A percentile compares a stretch with the other conserved stretches of the same genome.
Evolutionary conservation across 2,113 vertebrate species (phyloP).

Genomic region (Ginglymostoma cirratum): DNA sequence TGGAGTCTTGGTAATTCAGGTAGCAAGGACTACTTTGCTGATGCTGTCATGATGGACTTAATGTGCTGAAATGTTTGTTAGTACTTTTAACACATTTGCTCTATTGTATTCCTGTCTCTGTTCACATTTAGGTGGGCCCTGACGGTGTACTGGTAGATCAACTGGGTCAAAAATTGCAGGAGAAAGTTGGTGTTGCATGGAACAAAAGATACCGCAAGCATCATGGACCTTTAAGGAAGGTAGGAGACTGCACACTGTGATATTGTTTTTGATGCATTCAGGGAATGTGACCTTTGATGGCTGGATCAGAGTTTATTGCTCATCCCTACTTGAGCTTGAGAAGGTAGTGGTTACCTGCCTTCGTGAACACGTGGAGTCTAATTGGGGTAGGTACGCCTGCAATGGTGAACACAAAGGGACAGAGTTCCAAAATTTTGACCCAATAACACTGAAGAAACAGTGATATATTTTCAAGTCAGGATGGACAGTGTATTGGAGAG

Average conservation of each 20-base stretch:
- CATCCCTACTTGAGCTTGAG: too few species aligned
- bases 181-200: slow-evolving; percentile 79
- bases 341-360: too few species aligned
- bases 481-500: too few species aligned
- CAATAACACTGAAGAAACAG: too few species aligned
- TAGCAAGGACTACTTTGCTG: background rate
- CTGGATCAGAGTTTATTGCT: too few species aligned
- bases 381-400: too few species aligned
- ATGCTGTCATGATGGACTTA: background rate
- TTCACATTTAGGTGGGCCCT: slow-evolving; percentile 44
- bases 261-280: too few species aligned
- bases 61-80: background rate
- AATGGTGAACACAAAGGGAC: too few species aligned
- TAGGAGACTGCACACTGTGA: slow-evolving; percentile 42
- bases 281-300: too few species aligned
- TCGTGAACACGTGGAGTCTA: too few species aligned
- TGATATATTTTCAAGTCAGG: too few species aligned
- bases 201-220: slow-evolving; percentile 83
- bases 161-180: slow-evolving; percentile 81
- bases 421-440: too few species aligned
- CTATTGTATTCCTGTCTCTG: background rate
- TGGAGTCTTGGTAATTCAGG: background rate
- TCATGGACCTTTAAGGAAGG: slow-evolving; percentile 78
- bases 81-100: background rate
- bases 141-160: slow-evolving; percentile 60